A percentile compares a stretch with the other conserved stretches of the same genome.
These are phyloP conservation scores for Apodemus agrarius DNA, from an alignment of 2,797 vertebrate genomes.

Conservation along the genomic window DNA sequence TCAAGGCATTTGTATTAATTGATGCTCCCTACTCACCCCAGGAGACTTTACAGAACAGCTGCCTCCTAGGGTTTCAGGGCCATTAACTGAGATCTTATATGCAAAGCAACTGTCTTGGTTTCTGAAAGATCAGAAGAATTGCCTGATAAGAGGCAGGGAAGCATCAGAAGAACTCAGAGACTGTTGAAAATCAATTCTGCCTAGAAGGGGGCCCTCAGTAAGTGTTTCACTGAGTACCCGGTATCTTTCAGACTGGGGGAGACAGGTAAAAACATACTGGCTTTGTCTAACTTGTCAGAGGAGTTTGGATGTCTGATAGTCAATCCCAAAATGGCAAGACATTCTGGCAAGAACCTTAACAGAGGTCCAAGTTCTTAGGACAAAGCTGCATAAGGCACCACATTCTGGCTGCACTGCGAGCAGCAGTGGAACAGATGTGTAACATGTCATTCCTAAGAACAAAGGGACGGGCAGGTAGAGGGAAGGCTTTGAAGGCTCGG, in stretches of 20 bases:
- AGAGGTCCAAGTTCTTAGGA: not conserved
- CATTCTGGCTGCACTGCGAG: not conserved
- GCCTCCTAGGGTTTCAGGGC: not conserved
- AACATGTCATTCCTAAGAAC: not conserved
- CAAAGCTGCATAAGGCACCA: not conserved
- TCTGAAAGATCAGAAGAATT: not conserved
- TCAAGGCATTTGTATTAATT: slow-evolving; percentile 52
- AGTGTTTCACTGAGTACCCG: slow-evolving; percentile 32
- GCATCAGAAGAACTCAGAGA: not conserved
- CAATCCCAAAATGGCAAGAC: not conserved
- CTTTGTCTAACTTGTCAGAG: not conserved
- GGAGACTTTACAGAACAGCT: slow-evolving; percentile 42
- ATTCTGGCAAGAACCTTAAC: not conserved
- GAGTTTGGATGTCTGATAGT: not conserved
- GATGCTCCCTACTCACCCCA: slow-evolving; percentile 22
- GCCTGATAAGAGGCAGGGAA: not conserved
- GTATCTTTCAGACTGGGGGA: not conserved
- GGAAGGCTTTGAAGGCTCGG: not conserved
- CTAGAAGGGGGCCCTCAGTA: not conserved
- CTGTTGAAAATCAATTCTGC: not conserved
- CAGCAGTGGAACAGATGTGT: not conserved
- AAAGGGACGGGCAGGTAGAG: not conserved
- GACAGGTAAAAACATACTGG: not conserved
- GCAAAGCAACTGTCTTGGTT: not conserved
- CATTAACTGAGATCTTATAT: not conserved